A percentile compares a stretch with the other conserved stretches of the same genome.
Conservation (phyloP, 2,888 invertebrate species). For the Lottia gigantea region DNA sequence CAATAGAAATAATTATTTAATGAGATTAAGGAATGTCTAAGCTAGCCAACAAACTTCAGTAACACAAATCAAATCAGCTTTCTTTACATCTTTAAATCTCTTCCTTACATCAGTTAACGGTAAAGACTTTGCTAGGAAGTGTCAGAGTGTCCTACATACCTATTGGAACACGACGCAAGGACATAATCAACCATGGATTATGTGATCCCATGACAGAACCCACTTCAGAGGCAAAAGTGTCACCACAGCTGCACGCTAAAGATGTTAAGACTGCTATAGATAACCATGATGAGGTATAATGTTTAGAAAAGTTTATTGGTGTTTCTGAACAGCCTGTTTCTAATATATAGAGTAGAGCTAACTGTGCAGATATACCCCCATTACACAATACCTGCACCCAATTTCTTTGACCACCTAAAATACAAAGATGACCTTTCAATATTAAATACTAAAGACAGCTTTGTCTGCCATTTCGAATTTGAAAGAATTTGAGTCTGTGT, state of each 20-base stretch:
- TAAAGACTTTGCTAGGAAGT: too few species aligned
- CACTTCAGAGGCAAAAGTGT: slow-evolving; percentile 91
- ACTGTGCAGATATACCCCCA: slow-evolving; percentile 85
- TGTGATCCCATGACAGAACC: slow-evolving; percentile 79
- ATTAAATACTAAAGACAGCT: too few species aligned
- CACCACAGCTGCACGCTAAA: slow-evolving; percentile 85
- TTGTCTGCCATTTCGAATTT: too few species aligned
- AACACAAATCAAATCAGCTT: too few species aligned
- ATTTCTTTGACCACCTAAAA: slow-evolving; percentile 84
- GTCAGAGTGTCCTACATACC: too few species aligned
- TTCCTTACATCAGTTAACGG: too few species aligned
- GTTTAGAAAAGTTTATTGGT: slow-evolving; percentile 80
- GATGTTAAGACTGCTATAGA: slow-evolving; percentile 81
- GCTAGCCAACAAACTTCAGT: too few species aligned
- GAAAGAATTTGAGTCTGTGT: too few species aligned
- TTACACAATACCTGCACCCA: slow-evolving; percentile 93
- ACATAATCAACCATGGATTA: slow-evolving; percentile 82
- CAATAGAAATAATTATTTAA: slow-evolving; percentile 24
- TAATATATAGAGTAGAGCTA: slow-evolving; percentile 81
- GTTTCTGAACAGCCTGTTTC: slow-evolving; percentile 78
- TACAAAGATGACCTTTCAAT: slow-evolving; percentile 1
- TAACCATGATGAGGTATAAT: slow-evolving; percentile 82
- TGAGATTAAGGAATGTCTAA: too few species aligned
- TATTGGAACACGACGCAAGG: slow-evolving; percentile 79
- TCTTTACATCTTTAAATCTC: too few species aligned